phyloP scores from a whole-genome alignment of 2,797 vertebrate genomes.

The Sebastes iracundus region DNA sequence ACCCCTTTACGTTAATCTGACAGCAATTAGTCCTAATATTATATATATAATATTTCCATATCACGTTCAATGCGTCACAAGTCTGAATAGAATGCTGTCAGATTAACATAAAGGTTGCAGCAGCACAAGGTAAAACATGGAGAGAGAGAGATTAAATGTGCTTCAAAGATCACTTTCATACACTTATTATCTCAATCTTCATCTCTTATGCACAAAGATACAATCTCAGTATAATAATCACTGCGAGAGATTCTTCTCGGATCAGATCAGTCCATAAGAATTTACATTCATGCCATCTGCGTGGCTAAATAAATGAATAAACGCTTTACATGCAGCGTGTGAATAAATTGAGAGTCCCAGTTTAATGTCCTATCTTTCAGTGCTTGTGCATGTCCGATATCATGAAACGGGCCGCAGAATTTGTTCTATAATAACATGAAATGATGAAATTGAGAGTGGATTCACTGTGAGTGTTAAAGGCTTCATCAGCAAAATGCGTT shows the following conservation, averaged over 20 bases:
- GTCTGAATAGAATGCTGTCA: not conserved
- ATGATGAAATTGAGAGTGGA: not conserved
- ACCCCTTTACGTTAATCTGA: not conserved
- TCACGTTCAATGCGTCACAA: not conserved
- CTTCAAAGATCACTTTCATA: not conserved
- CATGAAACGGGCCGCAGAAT: no score
- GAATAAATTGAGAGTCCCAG: not conserved
- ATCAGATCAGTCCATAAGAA: not conserved
- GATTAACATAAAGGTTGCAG: not conserved
- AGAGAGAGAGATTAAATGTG: not conserved
- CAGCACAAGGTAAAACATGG: not conserved
- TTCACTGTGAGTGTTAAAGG: not conserved
- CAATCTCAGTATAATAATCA: not conserved
- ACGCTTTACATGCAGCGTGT: no score
- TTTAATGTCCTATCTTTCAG: not conserved
- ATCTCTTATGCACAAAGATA: not conserved
- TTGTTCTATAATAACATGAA: not conserved
- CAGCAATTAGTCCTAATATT: not conserved
- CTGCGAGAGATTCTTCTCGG: not conserved
- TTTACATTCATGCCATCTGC: not conserved
- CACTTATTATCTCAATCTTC: not conserved
- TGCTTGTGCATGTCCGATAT: not conserved
- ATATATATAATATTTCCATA: not conserved
- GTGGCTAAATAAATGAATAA: not conserved
- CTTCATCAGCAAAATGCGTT: not conserved